phyloP scores from a whole-genome alignment of 2,113 vertebrate species.

The Chascanopsetta lugubris region DNA sequence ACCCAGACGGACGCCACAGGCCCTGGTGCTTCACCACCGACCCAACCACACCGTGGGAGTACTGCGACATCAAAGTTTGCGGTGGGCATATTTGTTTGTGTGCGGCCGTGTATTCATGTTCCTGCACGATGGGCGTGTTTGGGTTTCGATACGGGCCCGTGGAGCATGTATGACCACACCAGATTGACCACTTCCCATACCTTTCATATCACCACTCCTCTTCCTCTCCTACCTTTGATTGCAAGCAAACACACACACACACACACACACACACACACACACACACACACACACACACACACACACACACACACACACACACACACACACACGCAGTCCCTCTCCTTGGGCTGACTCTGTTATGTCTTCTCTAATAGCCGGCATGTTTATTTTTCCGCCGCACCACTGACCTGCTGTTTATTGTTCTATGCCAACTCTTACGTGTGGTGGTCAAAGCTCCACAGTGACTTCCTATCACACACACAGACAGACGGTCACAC shows the following conservation, averaged over 20 bases:
- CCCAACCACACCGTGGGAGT: conserved; percentile 93
- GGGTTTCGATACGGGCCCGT: not conserved
- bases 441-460: conserved; percentile 40
- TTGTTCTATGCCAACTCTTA: conserved; percentile 61
- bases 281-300: conserved; percentile 6
- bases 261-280: conserved; percentile 1
- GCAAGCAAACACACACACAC: too few relatives aligned
- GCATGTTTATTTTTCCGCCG: conserved; percentile 65
- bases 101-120: conserved; percentile 15
- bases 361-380: conserved; percentile 64
- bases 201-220: conserved; percentile 55
- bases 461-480: conserved; percentile 49
- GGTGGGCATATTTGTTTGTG: conserved; percentile 83
- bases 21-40: conserved; percentile 98
- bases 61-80: conserved; percentile 95
- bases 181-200: conserved; percentile 85
- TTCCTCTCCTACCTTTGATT: not conserved
- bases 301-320: conserved; percentile 7
- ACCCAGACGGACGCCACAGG: conserved; percentile 93
- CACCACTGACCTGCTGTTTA: conserved; percentile 58
- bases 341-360: conserved; percentile 28
- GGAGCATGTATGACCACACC: conserved; percentile 43
- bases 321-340: conserved; percentile 1
- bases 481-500: conserved; percentile 45
- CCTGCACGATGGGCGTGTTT: conserved; percentile 13